Evolutionary conservation across 1,140 invertebrate genomes (phyloP), one percentile per base, ranked within the genome.

Genomic region (Phthorimaea operculella): DNA sequence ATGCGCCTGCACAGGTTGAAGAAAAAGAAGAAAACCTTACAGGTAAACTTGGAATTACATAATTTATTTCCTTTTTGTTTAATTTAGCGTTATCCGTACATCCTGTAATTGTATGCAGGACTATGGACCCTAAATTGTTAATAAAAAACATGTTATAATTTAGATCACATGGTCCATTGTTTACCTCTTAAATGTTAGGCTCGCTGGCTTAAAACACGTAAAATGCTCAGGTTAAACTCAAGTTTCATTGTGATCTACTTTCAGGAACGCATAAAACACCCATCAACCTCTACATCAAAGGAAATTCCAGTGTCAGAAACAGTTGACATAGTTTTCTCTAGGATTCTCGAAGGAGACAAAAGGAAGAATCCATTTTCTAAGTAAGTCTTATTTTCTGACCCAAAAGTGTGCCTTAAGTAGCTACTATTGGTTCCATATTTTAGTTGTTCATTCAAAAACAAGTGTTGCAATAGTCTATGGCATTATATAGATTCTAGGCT

Each of bases 341-440:
- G 76, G 62, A 66, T 86, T 34, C 59, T 87, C 15, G 76, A 81
- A 64, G 73, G 78, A 51, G 82, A 89, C 48, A 93, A 93, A 74
- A 88, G 92, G 45, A 92, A 91, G 78, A 94, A 94, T 84, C 93
- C 93, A 28, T 94, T 94, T 85, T 77, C 85, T 12, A 90, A 89
- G 85, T 87, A 74, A 73, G 86, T 86, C 1, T 6, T 6, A 28
- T 28, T 28, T 28, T 28, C 2, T 28, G 6, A 28, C 21, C 6
- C 6, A 28, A 28, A 6, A n/a, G n/a, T n/a, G n/a, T n/a, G n/a
- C n/a, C n/a, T n/a, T n/a, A n/a, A n/a, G n/a, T n/a, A n/a, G n/a
- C n/a, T n/a, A n/a, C n/a, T n/a, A n/a, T n/a, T n/a, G n/a, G n/a
- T n/a, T n/a, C n/a, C n/a, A n/a, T n/a, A n/a, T n/a, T n/a, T n/a